Conservation (phyloP, 1,140 invertebrate genomes). For the Centruroides sculpturatus region DNA sequence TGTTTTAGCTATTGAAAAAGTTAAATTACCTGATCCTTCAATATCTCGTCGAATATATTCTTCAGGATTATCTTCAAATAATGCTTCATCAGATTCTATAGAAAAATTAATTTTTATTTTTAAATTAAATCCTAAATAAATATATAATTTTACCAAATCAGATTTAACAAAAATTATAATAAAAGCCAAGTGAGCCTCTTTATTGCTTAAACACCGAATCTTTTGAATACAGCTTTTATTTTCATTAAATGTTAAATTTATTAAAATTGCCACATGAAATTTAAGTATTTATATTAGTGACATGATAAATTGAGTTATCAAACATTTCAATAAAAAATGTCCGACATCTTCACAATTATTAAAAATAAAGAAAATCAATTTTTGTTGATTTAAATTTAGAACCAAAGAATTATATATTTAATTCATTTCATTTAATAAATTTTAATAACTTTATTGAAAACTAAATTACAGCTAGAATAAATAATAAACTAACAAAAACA, state of each 20-base stretch:
- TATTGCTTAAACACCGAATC: not conserved
- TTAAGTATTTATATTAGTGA: too few relatives aligned
- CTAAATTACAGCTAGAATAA: too few relatives aligned
- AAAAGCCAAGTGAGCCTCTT: not conserved
- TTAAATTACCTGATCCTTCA: conserved; percentile 63
- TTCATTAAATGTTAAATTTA: not conserved
- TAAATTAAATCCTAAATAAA: conserved; percentile 12
- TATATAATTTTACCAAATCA: not conserved
- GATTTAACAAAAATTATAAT: not conserved
- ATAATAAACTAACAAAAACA: too few relatives aligned
- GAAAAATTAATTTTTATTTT: not conserved
- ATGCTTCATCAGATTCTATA: conserved; percentile 76
- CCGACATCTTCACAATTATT: too few relatives aligned
- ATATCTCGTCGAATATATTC: conserved; percentile 95
- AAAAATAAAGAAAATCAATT: too few relatives aligned
- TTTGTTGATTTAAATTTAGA: too few relatives aligned
- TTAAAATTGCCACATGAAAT: too few relatives aligned
- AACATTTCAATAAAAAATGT: too few relatives aligned
- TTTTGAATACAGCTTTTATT: not conserved
- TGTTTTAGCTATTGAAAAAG: not conserved
- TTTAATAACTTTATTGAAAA: too few relatives aligned
- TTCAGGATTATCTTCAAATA: conserved; percentile 95
- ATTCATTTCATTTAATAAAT: too few relatives aligned
- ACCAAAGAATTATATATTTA: too few relatives aligned
- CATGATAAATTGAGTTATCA: too few relatives aligned